Base-by-base conservation (phyloP, 2,888 invertebrate species). In the Hirtodrosophila duncani region DNA sequence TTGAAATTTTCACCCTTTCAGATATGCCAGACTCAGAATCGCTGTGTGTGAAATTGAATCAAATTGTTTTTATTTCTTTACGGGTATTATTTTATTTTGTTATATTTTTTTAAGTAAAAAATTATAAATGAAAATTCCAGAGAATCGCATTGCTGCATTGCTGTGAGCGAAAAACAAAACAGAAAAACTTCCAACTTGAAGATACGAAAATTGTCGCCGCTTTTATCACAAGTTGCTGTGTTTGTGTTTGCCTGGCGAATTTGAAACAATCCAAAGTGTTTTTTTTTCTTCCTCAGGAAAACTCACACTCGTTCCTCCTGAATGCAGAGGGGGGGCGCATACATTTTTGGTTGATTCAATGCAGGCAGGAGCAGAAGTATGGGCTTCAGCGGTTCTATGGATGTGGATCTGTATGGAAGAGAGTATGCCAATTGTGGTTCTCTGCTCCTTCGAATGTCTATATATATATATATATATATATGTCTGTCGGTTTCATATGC, bases 51-150 rank as follows among this genome's bases (percentile, higher is more conserved):
- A 78, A 72, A 72, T 72, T 78, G 70, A 74, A 72, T 78, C 67
- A 72, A 72, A 78, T 74, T 70, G 62, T 61, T 61, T 55, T 53
- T 65, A 52, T 57, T 41, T 27, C 31, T 10, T 26, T 46, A n/a
- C n/a, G n/a, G n/a, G n/a, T n/a, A n/a, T n/a, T n/a, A n/a, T n/a
- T n/a, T n/a, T n/a, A n/a, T 46, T 31, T 29, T 30, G 23, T 50
- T 46, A 39, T 44, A 42, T 69, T 63, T 57, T 26, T 23, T 7
- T 21, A 23, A 24, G 24, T 16, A 16, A 30, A 66, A 77, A 67
- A 72, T 71, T 71, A 75, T 78, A 75, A 79, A 71, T 78, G 71
- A 62, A 74, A 78, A 74, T 74, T 66, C 79, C 71, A 64, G 53
- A 38, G 57, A n/a, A n/a, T n/a, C n/a, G n/a, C n/a, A n/a, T n/a